Evolutionary conservation across 53 echinoderm and acorn worm genomes (phyloP), one percentile per base, ranked within the genome.

Genomic region (Holothuria scabra): DNA sequence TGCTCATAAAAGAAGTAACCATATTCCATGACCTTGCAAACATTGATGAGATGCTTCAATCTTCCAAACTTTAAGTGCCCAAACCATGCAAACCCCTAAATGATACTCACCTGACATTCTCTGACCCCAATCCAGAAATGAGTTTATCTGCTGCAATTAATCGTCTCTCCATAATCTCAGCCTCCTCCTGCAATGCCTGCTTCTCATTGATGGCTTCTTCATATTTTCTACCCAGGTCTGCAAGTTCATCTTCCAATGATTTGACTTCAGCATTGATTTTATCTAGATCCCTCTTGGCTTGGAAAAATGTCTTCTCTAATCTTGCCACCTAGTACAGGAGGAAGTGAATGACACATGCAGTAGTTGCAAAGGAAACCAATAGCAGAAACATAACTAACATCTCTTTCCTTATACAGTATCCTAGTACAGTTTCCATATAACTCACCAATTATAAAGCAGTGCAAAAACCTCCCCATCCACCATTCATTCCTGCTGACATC

Each of bases 81-180:
- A 52, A 52, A 52, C 4, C 52, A 14, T 52, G 52, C 52, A 52
- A 16, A 16, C 18, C 52, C 18, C 4, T 0, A 18, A 14, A 52
- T 52, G 52, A 52, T 18, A 52, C 52, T 76, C 28, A 99, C 99
- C 97, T 84, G 89, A 94, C 84, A 70, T 99, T 99, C 61, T 99
- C 99, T 8, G 99, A 99, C 55, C 99, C 94, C 16, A 99, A 81
- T 68, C 99, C 99, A 26, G 99, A 99, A 87, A 99, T 99, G 86
- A 99, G 94, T 57, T 99, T 99, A 58, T 99, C 99, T 14, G 99
- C 99, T 1, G 99, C 99, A 12, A 99, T 82, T 60, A 99, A 87
- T 21, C 99, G 89, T 21, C 99, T 89, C 76, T 99, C 94, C 99
- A 99, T 99, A 87, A 99, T 94, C 91, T 99, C 99, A 0, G 99